A percentile compares a stretch with the other conserved stretches of the same genome.
Evolutionary conservation across 2,113 vertebrate species (phyloP).

Genomic region (Brachionichthys hirsutus): DNA sequence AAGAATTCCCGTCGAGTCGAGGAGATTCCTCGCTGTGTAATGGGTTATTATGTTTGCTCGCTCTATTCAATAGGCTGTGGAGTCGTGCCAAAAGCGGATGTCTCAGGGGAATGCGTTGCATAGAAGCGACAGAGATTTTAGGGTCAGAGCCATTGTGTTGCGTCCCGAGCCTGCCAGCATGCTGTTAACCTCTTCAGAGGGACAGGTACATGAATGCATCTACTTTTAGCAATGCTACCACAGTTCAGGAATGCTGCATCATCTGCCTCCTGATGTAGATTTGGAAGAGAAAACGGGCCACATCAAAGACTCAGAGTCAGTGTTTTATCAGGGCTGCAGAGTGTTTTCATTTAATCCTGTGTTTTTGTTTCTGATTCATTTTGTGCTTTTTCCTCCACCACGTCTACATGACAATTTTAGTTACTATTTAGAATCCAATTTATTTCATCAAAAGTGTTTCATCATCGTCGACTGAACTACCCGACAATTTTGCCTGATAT

Average conservation of each 20-base stretch:
- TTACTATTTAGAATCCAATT: too few relatives aligned
- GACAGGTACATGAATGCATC: constrained; percentile 14
- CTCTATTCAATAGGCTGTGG: constrained; percentile 71
- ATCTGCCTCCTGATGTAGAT: constrained; percentile 7
- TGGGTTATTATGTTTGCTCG: constrained; percentile 69
- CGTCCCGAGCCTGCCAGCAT: neutral
- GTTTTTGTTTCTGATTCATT: neutral
- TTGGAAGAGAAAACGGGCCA: constrained; percentile 10
- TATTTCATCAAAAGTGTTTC: too few relatives aligned
- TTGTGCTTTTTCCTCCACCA: too few relatives aligned
- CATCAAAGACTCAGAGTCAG: neutral
- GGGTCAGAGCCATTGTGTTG: constrained; percentile 59
- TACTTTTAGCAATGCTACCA: neutral
- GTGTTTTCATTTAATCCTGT: neutral
- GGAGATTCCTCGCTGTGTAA: constrained; percentile 72
- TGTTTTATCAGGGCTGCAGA: too few relatives aligned
- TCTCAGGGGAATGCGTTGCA: constrained; percentile 61
- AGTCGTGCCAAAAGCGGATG: constrained; percentile 53
- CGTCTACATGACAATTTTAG: too few relatives aligned
- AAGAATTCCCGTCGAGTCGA: constrained; percentile 67
- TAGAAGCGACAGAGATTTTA: constrained; percentile 40
- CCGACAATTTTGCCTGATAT: neutral
- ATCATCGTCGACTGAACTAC: neutral
- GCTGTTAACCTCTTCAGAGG: constrained; percentile 34
- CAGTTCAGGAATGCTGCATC: neutral